Evolutionary conservation across 2,113 vertebrate species (phyloP).

Genomic region (Aldabrachelys gigantea): DNA sequence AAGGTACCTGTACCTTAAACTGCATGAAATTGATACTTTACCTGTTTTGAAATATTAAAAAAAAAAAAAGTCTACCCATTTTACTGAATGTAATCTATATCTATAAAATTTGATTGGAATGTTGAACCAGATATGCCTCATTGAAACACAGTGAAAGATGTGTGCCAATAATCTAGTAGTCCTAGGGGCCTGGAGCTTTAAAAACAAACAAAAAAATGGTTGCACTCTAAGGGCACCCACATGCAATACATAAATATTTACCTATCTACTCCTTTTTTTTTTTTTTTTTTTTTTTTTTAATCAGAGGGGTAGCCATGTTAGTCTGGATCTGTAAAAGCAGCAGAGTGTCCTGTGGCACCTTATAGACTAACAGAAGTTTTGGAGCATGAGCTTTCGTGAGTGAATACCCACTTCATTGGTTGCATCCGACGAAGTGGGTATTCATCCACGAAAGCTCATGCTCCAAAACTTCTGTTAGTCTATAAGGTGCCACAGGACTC

Average conservation of each 20-base stretch:
- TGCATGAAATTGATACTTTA: not conserved
- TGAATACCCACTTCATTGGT: no score
- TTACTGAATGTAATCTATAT: slow-evolving; percentile 35
- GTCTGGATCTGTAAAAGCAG: no score
- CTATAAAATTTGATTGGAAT: slow-evolving; percentile 42
- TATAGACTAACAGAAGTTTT: no score
- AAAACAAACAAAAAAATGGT: not conserved
- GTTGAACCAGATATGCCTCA: slow-evolving; percentile 25
- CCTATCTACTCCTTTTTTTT: not conserved
- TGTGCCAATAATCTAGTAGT: slow-evolving; percentile 34
- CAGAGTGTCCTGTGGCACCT: no score
- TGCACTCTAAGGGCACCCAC: slow-evolving; percentile 56
- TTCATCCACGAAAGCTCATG: no score
- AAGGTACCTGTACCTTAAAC: not conserved
- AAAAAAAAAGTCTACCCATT: slow-evolving; percentile 3
- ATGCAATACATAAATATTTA: not conserved
- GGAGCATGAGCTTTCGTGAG: no score
- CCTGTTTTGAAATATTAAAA: not conserved
- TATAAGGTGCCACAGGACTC: no score
- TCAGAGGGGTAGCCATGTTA: no score
- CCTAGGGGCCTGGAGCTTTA: not conserved
- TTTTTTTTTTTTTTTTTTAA: not conserved
- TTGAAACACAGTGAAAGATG: slow-evolving; percentile 22
- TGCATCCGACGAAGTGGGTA: no score
- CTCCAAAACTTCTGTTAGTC: no score